Conservation (phyloP, 2,797 vertebrate species). For the Botia almorhae region DNA sequence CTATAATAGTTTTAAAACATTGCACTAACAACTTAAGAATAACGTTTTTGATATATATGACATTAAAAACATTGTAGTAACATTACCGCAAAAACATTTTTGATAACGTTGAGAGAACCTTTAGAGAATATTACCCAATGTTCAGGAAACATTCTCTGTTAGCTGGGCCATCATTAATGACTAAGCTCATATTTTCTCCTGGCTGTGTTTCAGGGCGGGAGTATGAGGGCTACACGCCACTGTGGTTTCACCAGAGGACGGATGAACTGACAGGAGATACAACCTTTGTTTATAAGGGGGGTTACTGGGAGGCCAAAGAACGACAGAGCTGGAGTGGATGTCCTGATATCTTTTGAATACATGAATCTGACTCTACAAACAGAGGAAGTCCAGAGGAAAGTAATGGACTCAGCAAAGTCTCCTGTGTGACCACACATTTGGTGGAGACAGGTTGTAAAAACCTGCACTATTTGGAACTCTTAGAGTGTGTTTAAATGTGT, state of each 20-base stretch:
- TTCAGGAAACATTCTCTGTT: too few species aligned
- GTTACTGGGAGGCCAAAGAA: constrained; percentile 98
- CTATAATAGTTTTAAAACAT: too few species aligned
- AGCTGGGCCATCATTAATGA: too few species aligned
- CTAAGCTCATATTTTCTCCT: too few species aligned
- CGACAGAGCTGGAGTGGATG: constrained; percentile 89
- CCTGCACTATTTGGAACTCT: constrained; percentile 9
- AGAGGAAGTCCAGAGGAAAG: too few species aligned
- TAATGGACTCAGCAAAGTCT: background rate
- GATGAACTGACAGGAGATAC: constrained; percentile 88
- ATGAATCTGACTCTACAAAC: constrained; percentile 46
- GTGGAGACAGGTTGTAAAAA: constrained; percentile 16
- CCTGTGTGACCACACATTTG: background rate
- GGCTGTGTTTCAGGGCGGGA: constrained; percentile 81
- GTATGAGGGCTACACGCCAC: constrained; percentile 85
- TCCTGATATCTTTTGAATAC: constrained; percentile 91
- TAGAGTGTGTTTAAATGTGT: background rate
- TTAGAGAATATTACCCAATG: too few species aligned
- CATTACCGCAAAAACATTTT: too few species aligned
- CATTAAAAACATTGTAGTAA: too few species aligned
- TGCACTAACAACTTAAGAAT: too few species aligned
- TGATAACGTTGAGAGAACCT: too few species aligned
- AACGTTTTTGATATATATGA: too few species aligned
- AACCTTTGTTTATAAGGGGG: constrained; percentile 91
- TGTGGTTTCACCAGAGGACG: constrained; percentile 94